Evolutionary conservation across 92 coral and sea anemone genomes (phyloP).

Genomic region (Plumapathes pennacea): DNA sequence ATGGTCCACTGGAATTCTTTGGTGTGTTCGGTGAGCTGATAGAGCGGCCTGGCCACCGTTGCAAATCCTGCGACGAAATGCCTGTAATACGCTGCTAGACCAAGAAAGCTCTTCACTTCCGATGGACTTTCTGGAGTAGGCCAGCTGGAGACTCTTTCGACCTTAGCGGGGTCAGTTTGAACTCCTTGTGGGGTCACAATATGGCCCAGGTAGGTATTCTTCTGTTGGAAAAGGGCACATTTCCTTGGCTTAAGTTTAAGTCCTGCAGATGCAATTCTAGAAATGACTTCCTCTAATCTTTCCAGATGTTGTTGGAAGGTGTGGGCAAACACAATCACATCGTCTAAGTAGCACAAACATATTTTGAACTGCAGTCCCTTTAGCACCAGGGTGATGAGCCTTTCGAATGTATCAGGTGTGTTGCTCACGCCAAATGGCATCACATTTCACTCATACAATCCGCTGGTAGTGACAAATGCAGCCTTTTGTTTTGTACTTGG

Average conservation of each 20-base stretch:
- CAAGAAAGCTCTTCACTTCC: conserved; percentile 53
- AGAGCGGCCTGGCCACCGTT: conserved; percentile 34
- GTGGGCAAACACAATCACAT: conserved; percentile 31
- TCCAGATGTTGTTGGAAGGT: conserved; percentile 27
- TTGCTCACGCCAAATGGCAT: conserved; percentile 48
- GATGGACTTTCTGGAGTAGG: conserved; percentile 32
- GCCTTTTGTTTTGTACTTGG: conserved; percentile 33
- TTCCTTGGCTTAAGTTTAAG: conserved; percentile 46
- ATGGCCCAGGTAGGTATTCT: conserved; percentile 33
- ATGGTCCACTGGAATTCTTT: conserved; percentile 14
- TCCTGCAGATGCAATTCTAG: conserved; percentile 19
- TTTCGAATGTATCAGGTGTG: conserved; percentile 46
- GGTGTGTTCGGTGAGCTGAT: conserved; percentile 44
- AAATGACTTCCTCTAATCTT: conserved; percentile 35
- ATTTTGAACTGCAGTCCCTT: conserved; percentile 41
- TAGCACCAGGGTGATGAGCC: conserved; percentile 19
- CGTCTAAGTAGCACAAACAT: conserved; percentile 30
- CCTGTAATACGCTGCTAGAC: conserved; percentile 54
- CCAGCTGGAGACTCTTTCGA: conserved; percentile 35
- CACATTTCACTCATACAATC: conserved; percentile 37
- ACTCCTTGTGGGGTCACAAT: conserved; percentile 43
- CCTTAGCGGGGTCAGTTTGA: conserved; percentile 39
- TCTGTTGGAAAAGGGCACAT: conserved; percentile 19
- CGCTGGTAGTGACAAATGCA: conserved; percentile 39
- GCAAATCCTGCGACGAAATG: conserved; percentile 54